A percentile compares a stretch with the other conserved stretches of the same genome.
phyloP scores from a whole-genome alignment of 2,888 invertebrate species.

The Pheosia gnoma region DNA sequence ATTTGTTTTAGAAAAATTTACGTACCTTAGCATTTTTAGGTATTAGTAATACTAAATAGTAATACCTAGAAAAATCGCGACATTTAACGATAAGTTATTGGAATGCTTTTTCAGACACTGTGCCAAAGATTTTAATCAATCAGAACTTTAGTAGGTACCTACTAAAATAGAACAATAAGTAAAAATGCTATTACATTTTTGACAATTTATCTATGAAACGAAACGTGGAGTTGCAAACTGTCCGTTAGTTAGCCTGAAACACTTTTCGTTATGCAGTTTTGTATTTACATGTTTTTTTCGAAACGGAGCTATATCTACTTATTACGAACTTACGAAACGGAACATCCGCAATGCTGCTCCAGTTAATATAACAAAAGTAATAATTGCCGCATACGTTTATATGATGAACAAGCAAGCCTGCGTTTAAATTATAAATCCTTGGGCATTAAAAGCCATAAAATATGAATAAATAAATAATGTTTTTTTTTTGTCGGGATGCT shows the following conservation, averaged over 20 bases:
- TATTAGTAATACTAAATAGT: too few relatives aligned
- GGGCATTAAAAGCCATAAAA: background rate
- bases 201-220: background rate
- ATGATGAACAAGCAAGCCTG: constrained; percentile 13
- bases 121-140: too few relatives aligned
- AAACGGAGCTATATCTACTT: background rate
- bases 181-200: background rate
- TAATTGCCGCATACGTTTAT: constrained; percentile 1
- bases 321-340: background rate
- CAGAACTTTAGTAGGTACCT: too few relatives aligned
- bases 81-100: too few relatives aligned
- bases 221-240: background rate
- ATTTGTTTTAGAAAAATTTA: too few relatives aligned
- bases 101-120: too few relatives aligned
- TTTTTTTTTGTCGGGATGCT: constrained; percentile 17
- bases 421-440: background rate
- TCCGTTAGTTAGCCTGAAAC: background rate
- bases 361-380: constrained; percentile 1
- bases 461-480: background rate
- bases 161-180: background rate
- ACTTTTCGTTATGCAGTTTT: background rate
- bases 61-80: too few relatives aligned
- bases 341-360: constrained; percentile 6
- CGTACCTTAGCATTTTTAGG: too few relatives aligned
- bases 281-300: background rate